Base-by-base conservation (phyloP, 2,888 invertebrate genomes). In the Eupeodes latifasciatus region DNA sequence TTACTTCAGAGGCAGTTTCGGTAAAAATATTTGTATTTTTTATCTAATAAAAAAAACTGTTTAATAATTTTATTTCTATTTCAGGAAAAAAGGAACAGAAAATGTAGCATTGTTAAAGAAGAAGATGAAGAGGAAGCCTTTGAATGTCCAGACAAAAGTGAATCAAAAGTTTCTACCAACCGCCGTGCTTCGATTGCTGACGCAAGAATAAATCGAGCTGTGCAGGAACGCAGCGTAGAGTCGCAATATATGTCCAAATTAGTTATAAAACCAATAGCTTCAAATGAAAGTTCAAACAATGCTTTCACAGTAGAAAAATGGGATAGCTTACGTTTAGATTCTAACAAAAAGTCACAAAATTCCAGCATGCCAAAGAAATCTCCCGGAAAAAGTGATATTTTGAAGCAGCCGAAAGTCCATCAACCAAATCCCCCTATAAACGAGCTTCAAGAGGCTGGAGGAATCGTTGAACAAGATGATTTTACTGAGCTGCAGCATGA, bases 41-140 rank as follows among this genome's bases (percentile, higher is more conserved):
- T 61, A n/a, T 57, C 14, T 1, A 27, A 19, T 2, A 40, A n/a
- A 10, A 11, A 11, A 27, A 27, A 11, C 6, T 14, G 10, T 16
- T 36, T 36, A 7, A 12, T 19, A 3, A 53, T 9, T 2, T 44
- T 5, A 9, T 51, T 53, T 27, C 40, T 72, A 14, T 44, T 85
- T 40, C 27, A 93, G 92, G 93, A 93, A 85, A 93, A 93, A 94
- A 95, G 97, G 72, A 96, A 96, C 36, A 95, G 98, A 72, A 98
- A 98, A 92, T 98, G 98, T 94, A 98, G 98, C 91, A 98, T 98
- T 91, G 98, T 98, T 34, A 96, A 97, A 91, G 97, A 97, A 92
- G 98, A 98, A 92, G 98, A 98, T 91, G 98, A 98, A 91, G 98
- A 98, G 91, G 98, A 98, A 91, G 94, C 92, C 14, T 92, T 91